These are phyloP conservation scores for Schizaphis graminum DNA, from an alignment of 2,888 invertebrate genomes.

Conservation along the genomic window DNA sequence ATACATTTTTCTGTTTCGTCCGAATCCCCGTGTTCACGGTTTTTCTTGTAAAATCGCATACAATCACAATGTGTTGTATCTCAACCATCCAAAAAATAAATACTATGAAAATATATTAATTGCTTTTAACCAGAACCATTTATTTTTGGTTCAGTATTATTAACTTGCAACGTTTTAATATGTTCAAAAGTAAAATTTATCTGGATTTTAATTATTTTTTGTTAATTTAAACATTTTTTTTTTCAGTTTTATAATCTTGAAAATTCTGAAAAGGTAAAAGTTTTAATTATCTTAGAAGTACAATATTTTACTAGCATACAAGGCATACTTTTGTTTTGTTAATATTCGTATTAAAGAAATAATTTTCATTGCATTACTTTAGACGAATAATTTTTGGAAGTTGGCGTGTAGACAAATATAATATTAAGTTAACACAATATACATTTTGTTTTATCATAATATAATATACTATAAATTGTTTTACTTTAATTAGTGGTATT, in stretches of 20 bases:
- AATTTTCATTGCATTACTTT: not conserved
- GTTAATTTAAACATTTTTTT: not conserved
- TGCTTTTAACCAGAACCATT: not conserved
- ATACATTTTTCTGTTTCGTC: not conserved
- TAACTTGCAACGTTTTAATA: not conserved
- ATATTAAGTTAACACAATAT: not conserved
- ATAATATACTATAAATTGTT: too few relatives aligned
- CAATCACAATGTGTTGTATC: not conserved
- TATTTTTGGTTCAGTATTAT: not conserved
- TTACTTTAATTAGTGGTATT: not conserved
- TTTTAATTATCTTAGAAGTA: not conserved
- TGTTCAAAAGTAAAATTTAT: not conserved
- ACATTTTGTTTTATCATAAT: not conserved
- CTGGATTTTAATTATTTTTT: not conserved
- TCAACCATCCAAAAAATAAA: not conserved
- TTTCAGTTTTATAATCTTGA: not conserved
- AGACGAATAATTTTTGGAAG: not conserved
- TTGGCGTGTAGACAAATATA: not conserved
- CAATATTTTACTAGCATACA: not conserved
- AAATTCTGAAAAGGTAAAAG: not conserved
- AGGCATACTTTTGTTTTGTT: not conserved
- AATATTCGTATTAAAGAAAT: not conserved
- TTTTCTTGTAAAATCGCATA: not conserved
- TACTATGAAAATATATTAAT: not conserved
- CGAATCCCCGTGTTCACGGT: not conserved